A percentile compares a stretch with the other conserved stretches of the same genome.
phyloP scores from a whole-genome alignment of 1,140 invertebrate species.

The Drosophila albomicans region DNA sequence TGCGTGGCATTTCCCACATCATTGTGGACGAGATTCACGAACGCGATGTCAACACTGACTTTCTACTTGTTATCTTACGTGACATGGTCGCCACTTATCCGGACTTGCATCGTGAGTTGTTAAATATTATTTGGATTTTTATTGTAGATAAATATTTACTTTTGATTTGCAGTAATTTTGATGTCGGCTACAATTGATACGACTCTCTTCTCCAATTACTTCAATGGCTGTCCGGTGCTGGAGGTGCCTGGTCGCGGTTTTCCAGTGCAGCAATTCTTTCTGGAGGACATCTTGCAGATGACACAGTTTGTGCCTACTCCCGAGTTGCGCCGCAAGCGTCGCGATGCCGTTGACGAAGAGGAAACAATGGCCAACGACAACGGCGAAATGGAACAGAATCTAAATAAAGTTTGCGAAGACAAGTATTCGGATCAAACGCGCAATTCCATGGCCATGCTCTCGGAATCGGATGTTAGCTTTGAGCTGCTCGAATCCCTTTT shows the following conservation, averaged over 20 bases:
- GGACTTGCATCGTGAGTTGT: conserved; percentile 88
- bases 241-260: conserved; percentile 92
- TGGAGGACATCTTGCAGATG: conserved; percentile 95
- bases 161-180: conserved; percentile 89
- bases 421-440: conserved; percentile 88
- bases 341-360: conserved; percentile 89
- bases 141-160: background rate
- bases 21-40: conserved; percentile 99
- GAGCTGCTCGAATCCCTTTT: conserved; percentile 95
- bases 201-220: conserved; percentile 95
- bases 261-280: conserved; percentile 94
- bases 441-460: conserved; percentile 90
- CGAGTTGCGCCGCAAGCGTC: conserved; percentile 89
- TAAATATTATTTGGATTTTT: background rate
- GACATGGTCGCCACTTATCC: conserved; percentile 96
- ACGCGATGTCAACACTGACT: conserved; percentile 98
- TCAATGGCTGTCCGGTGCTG: conserved; percentile 92
- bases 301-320: conserved; percentile 92
- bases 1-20: conserved; percentile 95
- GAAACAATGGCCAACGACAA: conserved; percentile 84
- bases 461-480: conserved; percentile 94
- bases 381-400: conserved; percentile 91
- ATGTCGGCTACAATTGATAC: conserved; percentile 99
- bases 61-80: conserved; percentile 95
- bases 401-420: conserved; percentile 88